Evolutionary conservation across 2,888 invertebrate species (phyloP), one percentile per base, ranked within the genome.

Genomic region (Thecocarcelia acutangulata): DNA sequence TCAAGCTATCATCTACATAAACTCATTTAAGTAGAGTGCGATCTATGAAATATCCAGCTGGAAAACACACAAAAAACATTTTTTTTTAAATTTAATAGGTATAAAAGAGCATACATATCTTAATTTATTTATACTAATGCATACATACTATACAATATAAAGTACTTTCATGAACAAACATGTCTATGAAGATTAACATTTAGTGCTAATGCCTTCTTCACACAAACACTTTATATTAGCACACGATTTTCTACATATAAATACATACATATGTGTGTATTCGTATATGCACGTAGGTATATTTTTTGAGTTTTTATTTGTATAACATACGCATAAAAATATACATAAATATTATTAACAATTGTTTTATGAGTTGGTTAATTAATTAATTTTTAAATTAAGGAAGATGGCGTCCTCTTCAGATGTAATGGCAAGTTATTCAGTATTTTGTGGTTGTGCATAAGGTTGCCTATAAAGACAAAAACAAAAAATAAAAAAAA

Each of bases 331-430:
- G 83, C 75, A 85, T 82, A 54, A 77, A 46, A 74, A 84, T 85
- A 61, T 37, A 5, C 80, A 83, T 83, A 80, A 84, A 80, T 85
- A 83, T 85, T 83, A 84, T 83, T 85, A 84, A 69, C 85, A 84
- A 82, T 84, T 85, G 84, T 84, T 61, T 82, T 85, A 69, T 69
- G 58, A 56, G 46, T 69, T 75, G 24, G 17, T 78, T 75, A 70
- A 66, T 46, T 77, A 33, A 33, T 9, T 8, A 33, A 9, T 33
- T 33, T 33, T 33, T 33, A 9, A 33, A 52, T 11, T 59, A 19
- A 54, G n/a, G 28, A 28, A 68, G 69, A 42, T 58, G 52, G 48
- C 70, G 44, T 73, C 66, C 78, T 74, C 73, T 52, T 82, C 42
- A 54, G 28, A 40, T 28, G 24, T 61, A 74, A 82, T 82, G 78